Base-by-base conservation (phyloP, 2,797 vertebrate species). In the Alca torda region DNA sequence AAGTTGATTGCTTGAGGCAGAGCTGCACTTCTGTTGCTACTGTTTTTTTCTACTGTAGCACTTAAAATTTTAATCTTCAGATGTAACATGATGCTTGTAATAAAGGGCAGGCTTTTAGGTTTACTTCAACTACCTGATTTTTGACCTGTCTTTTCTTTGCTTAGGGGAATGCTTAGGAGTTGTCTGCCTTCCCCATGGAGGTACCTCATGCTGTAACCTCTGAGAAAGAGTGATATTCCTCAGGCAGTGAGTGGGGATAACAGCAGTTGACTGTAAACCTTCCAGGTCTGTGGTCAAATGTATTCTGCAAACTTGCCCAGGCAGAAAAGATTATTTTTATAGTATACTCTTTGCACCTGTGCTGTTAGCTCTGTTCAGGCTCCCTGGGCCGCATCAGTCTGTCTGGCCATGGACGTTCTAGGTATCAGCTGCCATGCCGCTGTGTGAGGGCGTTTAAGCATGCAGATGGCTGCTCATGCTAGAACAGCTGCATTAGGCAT, bases 391-490 rank as follows among this genome's bases (percentile, higher is more conserved):
- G 26, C 10, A 48, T 50, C 13, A 15, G 14, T 30, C 43, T 61
- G 21, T 64, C 50, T 61, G 74, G 53, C 69, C 57, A 9, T 0
- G 3, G 26, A 35, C 0, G 0, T 39, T 50, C 25, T 54, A 41
- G 46, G 26, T 79, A 18, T 63, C 63, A 35, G 37, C 54, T 92
- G 86, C 48, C 4, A 1, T 37, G 35, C 30, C 25, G 48, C 59
- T 24, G 0, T 4, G 1, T 63, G 45, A 33, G 37, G 31, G 13
- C 3, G 16, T 9, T 50, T 46, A 6, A 5, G 17, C 24, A 2
- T 67, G 10, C 30, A 33, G 23, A 9, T 67, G 48, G 48, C 9
- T 69, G 56, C 24, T 46, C 24, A 15, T 70, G 60, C 57, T 61
- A 19, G 11, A 64, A 16, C 18, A 37, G 17, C 46, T 43, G 23